A percentile compares a stretch with the other conserved stretches of the same genome.
Evolutionary conservation across 2,797 vertebrate species (phyloP).

Genomic region (Enteromius argenteus): DNA sequence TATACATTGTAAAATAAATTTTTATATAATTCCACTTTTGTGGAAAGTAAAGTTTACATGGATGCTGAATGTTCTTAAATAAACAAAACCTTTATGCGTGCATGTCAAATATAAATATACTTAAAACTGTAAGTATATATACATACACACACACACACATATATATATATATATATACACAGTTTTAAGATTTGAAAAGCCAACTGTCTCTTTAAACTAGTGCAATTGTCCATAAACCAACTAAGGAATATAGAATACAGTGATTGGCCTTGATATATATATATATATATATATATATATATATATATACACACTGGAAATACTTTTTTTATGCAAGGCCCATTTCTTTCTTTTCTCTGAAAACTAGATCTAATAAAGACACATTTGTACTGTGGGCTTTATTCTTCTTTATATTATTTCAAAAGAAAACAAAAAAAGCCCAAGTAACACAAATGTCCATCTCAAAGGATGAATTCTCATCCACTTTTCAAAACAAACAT

Average conservation of each 20-base stretch:
- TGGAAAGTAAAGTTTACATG: too few species aligned
- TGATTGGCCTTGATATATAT: too few species aligned
- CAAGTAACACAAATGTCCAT: neutral
- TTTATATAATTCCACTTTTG: too few species aligned
- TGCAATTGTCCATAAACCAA: too few species aligned
- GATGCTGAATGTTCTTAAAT: too few species aligned
- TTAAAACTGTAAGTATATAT: neutral
- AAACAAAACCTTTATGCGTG: too few species aligned
- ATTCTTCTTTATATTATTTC: neutral
- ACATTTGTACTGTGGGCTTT: neutral
- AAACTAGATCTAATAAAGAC: neutral
- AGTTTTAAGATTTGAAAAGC: neutral
- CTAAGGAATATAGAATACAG: neutral
- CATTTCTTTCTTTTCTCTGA: neutral
- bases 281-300: too few species aligned
- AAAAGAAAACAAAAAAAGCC: neutral
- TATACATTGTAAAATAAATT: too few species aligned
- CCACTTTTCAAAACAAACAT: conserved; percentile 24
- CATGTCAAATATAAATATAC: too few species aligned
- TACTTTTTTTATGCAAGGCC: neutral
- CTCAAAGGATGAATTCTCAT: neutral
- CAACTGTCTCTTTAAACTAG: too few species aligned
- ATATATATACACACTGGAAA: neutral
- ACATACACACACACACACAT: too few species aligned
- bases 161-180: too few species aligned